Conservation (phyloP, 2,888 invertebrate genomes). For the Nephrotoma guestfalica region DNA sequence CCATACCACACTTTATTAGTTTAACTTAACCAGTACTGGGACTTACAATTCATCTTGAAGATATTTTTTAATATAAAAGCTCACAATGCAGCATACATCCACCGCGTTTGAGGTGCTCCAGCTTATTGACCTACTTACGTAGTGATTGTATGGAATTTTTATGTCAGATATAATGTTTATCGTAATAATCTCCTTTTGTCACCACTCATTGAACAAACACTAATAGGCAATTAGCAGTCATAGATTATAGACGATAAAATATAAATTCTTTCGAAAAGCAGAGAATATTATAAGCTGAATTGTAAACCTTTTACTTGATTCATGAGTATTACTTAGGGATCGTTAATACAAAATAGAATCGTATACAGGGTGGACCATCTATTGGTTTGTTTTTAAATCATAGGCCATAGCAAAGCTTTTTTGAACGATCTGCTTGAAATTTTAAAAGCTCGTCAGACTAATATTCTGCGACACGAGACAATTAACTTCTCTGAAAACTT, state of each 20-base stretch:
- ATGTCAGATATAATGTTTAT: neutral
- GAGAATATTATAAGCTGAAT: neutral
- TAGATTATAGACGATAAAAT: neutral
- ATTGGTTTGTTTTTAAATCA: no score
- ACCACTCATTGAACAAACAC: neutral
- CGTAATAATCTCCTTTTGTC: neutral
- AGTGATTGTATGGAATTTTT: neutral
- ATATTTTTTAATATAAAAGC: neutral
- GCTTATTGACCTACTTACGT: neutral
- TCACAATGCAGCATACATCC: neutral
- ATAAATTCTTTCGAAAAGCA: neutral
- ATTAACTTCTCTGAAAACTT: no score
- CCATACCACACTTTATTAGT: no score
- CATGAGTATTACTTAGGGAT: no score
- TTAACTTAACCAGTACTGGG: no score
- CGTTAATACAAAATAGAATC: no score
- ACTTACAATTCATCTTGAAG: neutral
- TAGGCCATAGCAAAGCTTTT: no score
- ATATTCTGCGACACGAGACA: no score
- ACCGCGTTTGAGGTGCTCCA: neutral
- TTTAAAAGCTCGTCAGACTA: no score
- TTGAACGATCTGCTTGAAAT: no score
- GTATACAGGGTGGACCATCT: no score
- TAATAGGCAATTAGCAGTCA: neutral
- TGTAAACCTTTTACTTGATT: no score